Base-by-base conservation (phyloP, 2,888 invertebrate genomes). In the Resseliella maxima region DNA sequence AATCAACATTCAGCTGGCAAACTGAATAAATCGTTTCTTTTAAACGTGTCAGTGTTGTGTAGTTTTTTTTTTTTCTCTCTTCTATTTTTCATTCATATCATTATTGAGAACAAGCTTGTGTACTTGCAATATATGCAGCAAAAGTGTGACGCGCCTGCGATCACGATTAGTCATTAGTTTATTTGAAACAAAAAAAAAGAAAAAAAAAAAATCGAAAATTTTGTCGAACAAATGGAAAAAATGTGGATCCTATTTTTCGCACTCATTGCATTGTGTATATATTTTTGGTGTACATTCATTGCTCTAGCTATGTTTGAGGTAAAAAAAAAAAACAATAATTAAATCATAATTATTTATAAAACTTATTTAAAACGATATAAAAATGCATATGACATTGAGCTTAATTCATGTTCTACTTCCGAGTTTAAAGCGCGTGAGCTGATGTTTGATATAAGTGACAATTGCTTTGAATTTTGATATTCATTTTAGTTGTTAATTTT, bases 271-370 rank as follows among this genome's bases (percentile, higher is more conserved):
- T 31, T 72, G 31, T 27, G 72, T 35, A 31, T 72, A 72, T 72
- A 72, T 72, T 72, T 72, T n/a, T 72, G 72, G 72, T 31, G 31
- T 72, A 72, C 18, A 15, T 72, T 72, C 15, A 12, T 72, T 72
- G 72, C 72, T 31, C 72, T 72, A 31, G 31, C 72, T 2, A 72
- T 72, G 72, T 72, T 72, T 72, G 72, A 72, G 72, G 72, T 72
- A 72, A 72, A 72, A 72, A 72, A 50, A 8, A 41, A 41, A 5
- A 41, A 41, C 41, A 41, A 41, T 12, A 41, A 41, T n/a, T n/a
- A 41, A 41, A 41, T 8, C 50, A 50, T 12, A 10, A 10, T 50
- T 41, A 12, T 41, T 10, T 50, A 10, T 50, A 18, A 24, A n/a
- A 59, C 12, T 24, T 12, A 27, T 27, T n/a, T 27, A 8, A 18